Evolutionary conservation across 2,113 vertebrate genomes (phyloP).

Genomic region (Falco punctatus): DNA sequence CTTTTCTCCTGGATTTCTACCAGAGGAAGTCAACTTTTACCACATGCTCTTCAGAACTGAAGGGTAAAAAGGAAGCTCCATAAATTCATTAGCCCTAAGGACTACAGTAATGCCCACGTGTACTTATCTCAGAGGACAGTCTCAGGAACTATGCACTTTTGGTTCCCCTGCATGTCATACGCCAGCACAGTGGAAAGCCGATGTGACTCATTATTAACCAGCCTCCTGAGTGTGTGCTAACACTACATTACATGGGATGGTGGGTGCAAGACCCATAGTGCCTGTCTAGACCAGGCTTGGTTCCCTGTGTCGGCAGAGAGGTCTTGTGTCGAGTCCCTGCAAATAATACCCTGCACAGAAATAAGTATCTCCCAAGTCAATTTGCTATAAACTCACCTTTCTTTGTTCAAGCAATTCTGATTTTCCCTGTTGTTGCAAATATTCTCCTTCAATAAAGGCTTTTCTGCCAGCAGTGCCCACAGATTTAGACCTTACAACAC

Average conservation of each 20-base stretch:
- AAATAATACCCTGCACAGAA: neutral
- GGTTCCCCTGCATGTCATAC: accelerated
- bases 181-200: neutral
- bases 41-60: neutral
- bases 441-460: neutral
- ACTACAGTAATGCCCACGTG: neutral
- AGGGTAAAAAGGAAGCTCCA: neutral
- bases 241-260: neutral
- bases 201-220: neutral
- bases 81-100: neutral
- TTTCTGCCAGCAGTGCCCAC: neutral
- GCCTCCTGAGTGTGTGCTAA: neutral
- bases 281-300: neutral
- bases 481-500: neutral
- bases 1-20: neutral
- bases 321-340: neutral
- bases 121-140: neutral
- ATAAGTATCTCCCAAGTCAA: neutral
- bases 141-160: neutral
- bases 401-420: neutral
- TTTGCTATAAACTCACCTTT: neutral
- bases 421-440: neutral
- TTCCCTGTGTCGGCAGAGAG: neutral
- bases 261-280: neutral
- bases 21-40: neutral